Evolutionary conservation across 2,113 vertebrate species (phyloP).

Genomic region (Microcebus griseorufus): DNA sequence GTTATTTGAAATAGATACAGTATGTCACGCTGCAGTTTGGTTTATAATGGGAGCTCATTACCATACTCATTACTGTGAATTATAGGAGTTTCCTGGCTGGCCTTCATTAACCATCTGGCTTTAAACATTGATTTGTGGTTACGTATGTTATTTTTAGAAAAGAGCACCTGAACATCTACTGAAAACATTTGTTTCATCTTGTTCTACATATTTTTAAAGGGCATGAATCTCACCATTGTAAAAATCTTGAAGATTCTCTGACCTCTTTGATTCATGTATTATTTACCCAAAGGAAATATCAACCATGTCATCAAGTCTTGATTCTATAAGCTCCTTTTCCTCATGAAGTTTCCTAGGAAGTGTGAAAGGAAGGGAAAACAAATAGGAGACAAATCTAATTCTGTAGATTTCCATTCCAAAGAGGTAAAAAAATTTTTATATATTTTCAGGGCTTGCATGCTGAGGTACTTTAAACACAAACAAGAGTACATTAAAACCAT

Average conservation of each 20-base stretch:
- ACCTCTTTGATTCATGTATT: conserved; percentile 37
- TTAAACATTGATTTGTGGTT: conserved; percentile 86
- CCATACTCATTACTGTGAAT: conserved; percentile 87
- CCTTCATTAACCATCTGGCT: conserved; percentile 89
- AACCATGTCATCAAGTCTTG: not conserved
- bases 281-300: conserved; percentile 15
- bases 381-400: not conserved
- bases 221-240: conserved; percentile 61
- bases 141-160: conserved; percentile 83
- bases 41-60: conserved; percentile 85
- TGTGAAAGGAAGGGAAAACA: not conserved
- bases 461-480: not conserved
- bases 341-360: conserved; percentile 17
- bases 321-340: conserved; percentile 25
- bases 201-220: conserved; percentile 80
- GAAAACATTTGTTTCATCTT: conserved; percentile 78
- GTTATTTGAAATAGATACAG: conserved; percentile 82
- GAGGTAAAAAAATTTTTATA: not conserved
- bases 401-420: conserved; percentile 36
- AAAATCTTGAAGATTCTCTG: conserved; percentile 51
- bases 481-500: not conserved
- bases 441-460: not conserved
- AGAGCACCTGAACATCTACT: conserved; percentile 81
- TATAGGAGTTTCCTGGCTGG: conserved; percentile 85
- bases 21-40: conserved; percentile 79